Percentiles rank a stretch among this genome's conserved stretches.
Evolutionary conservation across 2,113 vertebrate genomes (phyloP).

Genomic region (Pterocles orientalis): DNA sequence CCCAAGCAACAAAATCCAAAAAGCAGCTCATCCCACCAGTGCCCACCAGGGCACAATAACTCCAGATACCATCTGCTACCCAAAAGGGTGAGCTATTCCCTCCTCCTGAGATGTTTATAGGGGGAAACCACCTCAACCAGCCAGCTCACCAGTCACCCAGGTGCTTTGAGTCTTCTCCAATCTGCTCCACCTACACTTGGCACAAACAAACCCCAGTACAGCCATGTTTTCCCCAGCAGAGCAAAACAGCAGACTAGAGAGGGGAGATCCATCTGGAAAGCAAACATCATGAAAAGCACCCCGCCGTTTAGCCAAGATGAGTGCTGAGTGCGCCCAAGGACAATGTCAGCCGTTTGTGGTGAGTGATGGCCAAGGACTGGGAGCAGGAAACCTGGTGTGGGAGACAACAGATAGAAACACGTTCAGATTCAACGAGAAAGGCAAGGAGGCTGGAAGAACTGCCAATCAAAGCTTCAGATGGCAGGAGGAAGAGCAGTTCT

Average conservation of each 20-base stretch:
- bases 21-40: neutral
- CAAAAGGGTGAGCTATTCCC: neutral
- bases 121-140: neutral
- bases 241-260: neutral
- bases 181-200: neutral
- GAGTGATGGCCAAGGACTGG: neutral
- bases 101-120: neutral
- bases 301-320: neutral
- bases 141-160: neutral
- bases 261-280: neutral
- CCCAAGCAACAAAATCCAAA: neutral
- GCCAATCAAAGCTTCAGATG: neutral
- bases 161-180: neutral
- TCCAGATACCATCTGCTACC: neutral
- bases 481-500: neutral
- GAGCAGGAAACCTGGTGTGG: neutral
- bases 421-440: neutral
- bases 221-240: conserved; percentile 14
- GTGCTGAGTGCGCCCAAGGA: neutral
- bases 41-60: neutral
- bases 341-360: accelerated
- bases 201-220: neutral
- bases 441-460: neutral
- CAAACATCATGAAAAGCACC: neutral
- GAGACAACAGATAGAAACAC: neutral